Conservation (phyloP, 2,113 vertebrate genomes). For the Pluvialis apricaria region DNA sequence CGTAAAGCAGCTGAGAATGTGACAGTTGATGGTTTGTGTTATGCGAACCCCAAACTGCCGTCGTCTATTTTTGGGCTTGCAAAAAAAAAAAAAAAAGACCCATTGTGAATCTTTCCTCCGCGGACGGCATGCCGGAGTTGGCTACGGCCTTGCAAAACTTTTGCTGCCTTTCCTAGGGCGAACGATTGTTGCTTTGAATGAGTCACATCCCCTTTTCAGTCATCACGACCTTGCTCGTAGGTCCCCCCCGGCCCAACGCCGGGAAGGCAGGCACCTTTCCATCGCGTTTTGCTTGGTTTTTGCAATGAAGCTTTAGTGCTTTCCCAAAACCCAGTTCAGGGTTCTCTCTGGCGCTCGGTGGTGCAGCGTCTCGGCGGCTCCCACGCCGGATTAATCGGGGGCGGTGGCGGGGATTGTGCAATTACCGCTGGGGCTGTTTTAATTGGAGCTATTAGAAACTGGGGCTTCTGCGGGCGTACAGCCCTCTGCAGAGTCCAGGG, state of each 20-base stretch:
- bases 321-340: background rate
- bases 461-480: background rate
- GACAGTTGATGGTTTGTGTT: background rate
- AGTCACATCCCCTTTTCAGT: rapidly evolving
- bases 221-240: rapidly evolving
- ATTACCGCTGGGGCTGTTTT: background rate
- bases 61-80: constrained; percentile 24
- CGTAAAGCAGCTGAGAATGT: constrained; percentile 41
- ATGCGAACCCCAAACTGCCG: background rate
- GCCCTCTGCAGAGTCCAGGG: background rate
- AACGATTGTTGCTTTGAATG: rapidly evolving
- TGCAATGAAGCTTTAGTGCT: background rate
- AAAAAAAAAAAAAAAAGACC: background rate
- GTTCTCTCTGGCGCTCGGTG: background rate
- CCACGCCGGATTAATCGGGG: rapidly evolving
- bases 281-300: rapidly evolving
- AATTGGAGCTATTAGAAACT: background rate
- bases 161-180: rapidly evolving
- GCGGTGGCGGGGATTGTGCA: background rate
- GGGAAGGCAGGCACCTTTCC: background rate
- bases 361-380: background rate
- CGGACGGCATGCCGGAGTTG: rapidly evolving
- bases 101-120: background rate
- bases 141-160: background rate
- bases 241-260: too few relatives aligned